A percentile compares a stretch with the other conserved stretches of the same genome.
phyloP scores from a whole-genome alignment of 2,797 vertebrate genomes.

The Helarctos malayanus region DNA sequence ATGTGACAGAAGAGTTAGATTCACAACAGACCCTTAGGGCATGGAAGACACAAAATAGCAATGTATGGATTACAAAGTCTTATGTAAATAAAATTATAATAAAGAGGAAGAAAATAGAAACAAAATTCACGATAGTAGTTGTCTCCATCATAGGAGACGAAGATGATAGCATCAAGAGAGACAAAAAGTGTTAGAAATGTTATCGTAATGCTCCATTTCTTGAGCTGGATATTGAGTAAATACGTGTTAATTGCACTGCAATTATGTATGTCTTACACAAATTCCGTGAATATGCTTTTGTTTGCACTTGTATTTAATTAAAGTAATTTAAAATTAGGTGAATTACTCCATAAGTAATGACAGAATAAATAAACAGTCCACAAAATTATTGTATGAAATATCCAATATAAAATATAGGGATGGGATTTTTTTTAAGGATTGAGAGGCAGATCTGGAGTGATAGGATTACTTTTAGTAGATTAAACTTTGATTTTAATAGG shows the following conservation, averaged over 20 bases:
- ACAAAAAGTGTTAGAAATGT: background rate
- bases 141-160: background rate
- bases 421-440: background rate
- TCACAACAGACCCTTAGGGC: background rate
- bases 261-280: background rate
- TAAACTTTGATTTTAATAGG: background rate
- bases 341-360: background rate
- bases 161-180: background rate
- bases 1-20: background rate
- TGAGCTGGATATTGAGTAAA: background rate
- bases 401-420: background rate
- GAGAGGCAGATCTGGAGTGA: background rate
- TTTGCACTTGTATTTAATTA: background rate
- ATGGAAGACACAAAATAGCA: background rate
- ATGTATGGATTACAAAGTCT: background rate
- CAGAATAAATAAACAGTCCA: background rate
- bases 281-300: background rate
- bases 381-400: background rate
- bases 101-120: background rate
- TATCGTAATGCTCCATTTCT: background rate
- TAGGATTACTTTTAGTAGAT: background rate
- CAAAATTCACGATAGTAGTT: background rate
- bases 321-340: background rate
- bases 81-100: background rate
- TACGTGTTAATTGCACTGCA: background rate